These are phyloP conservation scores for Heterocephalus glaber DNA, from an alignment of 2,113 vertebrate genomes.

Conservation along the genomic window DNA sequence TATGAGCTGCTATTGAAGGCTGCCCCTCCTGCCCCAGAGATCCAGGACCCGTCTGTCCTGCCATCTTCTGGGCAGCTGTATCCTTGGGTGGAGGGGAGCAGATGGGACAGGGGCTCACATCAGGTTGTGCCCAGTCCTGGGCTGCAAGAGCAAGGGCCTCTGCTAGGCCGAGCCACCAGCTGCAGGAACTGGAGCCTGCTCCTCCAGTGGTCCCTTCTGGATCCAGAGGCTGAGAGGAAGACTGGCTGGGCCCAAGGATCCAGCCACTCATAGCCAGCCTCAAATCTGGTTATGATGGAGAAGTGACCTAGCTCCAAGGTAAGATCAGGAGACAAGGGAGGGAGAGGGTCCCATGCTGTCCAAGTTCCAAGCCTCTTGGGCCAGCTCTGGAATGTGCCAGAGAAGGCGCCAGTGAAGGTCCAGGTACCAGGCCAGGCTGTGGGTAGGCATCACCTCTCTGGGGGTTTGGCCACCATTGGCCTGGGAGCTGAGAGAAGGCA, in stretches of 20 bases:
- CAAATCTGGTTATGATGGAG: conserved; percentile 50
- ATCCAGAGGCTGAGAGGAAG: conserved; percentile 56
- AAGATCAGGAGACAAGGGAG: conserved; percentile 39
- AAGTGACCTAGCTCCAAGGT: conserved; percentile 38
- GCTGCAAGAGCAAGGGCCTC: conserved; percentile 47
- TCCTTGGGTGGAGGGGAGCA: background rate
- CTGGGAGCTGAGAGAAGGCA: conserved; percentile 80
- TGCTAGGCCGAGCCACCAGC: background rate
- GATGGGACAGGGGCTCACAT: background rate
- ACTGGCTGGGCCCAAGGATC: background rate
- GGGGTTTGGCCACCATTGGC: conserved; percentile 65
- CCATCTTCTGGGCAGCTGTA: conserved; percentile 21
- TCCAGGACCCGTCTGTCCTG: background rate
- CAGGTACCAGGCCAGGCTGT: background rate
- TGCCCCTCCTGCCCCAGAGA: background rate
- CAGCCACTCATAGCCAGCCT: conserved; percentile 51
- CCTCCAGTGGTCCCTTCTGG: conserved; percentile 76
- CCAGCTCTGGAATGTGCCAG: conserved; percentile 53
- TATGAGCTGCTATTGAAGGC: conserved; percentile 47
- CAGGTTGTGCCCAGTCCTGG: conserved; percentile 20
- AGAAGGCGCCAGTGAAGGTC: background rate
- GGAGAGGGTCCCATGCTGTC: conserved; percentile 17
- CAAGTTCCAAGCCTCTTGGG: conserved; percentile 35
- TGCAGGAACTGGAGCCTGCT: conserved; percentile 55
- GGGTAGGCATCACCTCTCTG: conserved; percentile 58